These are phyloP conservation scores for Epicampocera succincta DNA, from an alignment of 2,888 invertebrate species.

Conservation along the genomic window DNA sequence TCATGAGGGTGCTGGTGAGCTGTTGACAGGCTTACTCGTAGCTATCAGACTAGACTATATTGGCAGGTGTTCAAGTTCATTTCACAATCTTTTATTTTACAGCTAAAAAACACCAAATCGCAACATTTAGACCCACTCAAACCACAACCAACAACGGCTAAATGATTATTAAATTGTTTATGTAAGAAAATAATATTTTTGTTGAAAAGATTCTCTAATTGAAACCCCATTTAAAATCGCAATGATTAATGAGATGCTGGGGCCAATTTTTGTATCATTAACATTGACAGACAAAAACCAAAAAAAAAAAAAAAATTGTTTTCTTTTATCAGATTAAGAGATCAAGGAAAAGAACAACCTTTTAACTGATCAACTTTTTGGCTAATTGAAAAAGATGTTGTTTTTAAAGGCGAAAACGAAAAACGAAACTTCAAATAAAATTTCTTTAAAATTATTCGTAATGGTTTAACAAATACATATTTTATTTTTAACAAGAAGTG, in stretches of 20 bases:
- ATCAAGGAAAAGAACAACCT: background rate
- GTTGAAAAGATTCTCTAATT: constrained; percentile 54
- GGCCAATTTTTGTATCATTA: constrained; percentile 63
- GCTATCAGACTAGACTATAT: too few relatives aligned
- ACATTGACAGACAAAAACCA: constrained; percentile 35
- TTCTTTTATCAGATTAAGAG: background rate
- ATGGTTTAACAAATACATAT: background rate
- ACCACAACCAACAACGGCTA: too few relatives aligned
- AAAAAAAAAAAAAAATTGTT: constrained; percentile 4
- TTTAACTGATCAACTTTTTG: constrained; percentile 46
- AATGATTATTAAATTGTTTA: background rate
- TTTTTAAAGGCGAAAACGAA: constrained; percentile 3
- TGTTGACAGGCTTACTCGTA: too few relatives aligned
- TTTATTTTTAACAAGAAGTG: constrained; percentile 64
- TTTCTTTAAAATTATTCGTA: background rate
- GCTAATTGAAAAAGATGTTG: constrained; percentile 28
- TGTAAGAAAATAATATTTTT: constrained; percentile 19
- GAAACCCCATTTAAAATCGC: constrained; percentile 59
- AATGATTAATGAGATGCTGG: constrained; percentile 61
- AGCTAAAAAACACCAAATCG: too few relatives aligned
- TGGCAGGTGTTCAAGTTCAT: too few relatives aligned
- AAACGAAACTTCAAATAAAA: constrained; percentile 27
- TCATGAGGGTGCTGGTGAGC: too few relatives aligned
- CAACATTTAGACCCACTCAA: too few relatives aligned
- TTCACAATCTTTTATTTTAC: too few relatives aligned